Evolutionary conservation across 1,140 invertebrate genomes (phyloP).

Genomic region (Hycleus cichorii): DNA sequence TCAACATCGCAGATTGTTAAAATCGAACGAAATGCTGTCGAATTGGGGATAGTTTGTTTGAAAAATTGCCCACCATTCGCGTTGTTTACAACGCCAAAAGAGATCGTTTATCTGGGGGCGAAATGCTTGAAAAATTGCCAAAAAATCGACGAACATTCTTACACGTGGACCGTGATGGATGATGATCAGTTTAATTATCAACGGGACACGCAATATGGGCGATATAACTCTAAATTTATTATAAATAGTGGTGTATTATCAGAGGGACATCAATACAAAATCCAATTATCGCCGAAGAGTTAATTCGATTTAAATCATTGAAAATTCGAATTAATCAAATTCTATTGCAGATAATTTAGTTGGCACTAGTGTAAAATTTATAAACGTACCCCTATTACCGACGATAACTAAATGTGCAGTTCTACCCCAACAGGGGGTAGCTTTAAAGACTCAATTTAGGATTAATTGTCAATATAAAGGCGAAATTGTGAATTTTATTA

Average conservation of each 20-base stretch:
- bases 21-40: not conserved
- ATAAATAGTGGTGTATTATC: slow-evolving; percentile 3
- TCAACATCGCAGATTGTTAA: not conserved
- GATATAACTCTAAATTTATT: slow-evolving; percentile 3
- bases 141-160: not conserved
- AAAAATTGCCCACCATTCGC: slow-evolving; percentile 3
- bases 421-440: not conserved
- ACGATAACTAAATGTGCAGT: not conserved
- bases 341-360: no score
- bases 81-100: not conserved
- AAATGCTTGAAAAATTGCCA: slow-evolving; percentile 1
- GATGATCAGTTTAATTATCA: slow-evolving; percentile 1
- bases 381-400: not conserved
- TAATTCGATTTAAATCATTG: no score
- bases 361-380: not conserved
- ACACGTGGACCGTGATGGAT: not conserved
- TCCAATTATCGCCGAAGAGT: not conserved
- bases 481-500: not conserved
- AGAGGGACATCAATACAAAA: not conserved
- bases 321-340: no score
- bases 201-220: slow-evolving; percentile 1
- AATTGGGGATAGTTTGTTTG: slow-evolving; percentile 4
- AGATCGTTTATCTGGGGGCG: not conserved
- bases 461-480: slow-evolving; percentile 7
- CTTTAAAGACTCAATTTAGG: not conserved